phyloP scores from a whole-genome alignment of 2,113 vertebrate genomes.

The Butastur rufipennis region DNA sequence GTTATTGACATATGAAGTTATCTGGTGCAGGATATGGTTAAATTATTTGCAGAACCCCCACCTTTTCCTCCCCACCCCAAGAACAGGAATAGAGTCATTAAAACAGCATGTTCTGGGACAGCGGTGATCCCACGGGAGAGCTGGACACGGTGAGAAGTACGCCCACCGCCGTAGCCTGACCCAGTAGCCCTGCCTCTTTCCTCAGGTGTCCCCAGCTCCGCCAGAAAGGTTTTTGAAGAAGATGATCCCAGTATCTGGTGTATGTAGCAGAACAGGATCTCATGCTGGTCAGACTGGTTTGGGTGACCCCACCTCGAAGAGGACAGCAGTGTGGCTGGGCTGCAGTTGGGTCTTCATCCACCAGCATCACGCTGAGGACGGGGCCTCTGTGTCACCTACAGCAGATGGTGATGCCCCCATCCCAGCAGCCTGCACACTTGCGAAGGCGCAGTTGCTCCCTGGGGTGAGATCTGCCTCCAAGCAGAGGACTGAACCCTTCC shows the following conservation, averaged over 20 bases:
- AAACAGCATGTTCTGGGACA: conserved; percentile 57
- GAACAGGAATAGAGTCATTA: conserved; percentile 50
- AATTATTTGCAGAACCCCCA: conserved; percentile 30
- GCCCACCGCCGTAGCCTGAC: rapidly evolving
- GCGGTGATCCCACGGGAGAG: not conserved
- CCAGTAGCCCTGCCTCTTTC: not conserved
- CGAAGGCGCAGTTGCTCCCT: not conserved
- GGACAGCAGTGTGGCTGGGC: not conserved
- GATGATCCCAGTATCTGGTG: not conserved
- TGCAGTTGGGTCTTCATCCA: not conserved
- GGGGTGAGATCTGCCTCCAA: not conserved
- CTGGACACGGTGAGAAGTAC: not conserved
- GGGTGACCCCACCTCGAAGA: not conserved
- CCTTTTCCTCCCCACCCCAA: conserved; percentile 59
- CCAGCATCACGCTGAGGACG: not conserved
- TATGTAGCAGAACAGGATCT: conserved; percentile 11
- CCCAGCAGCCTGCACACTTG: not conserved
- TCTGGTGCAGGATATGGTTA: not conserved
- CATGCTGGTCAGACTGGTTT: not conserved
- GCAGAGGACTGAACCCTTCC: not conserved
- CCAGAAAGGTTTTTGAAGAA: not conserved
- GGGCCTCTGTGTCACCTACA: not conserved
- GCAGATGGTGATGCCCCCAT: not conserved
- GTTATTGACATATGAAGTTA: not conserved
- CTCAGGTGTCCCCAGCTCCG: not conserved